phyloP scores from a whole-genome alignment of 2,888 invertebrate genomes.

The Pollenia angustigena region DNA sequence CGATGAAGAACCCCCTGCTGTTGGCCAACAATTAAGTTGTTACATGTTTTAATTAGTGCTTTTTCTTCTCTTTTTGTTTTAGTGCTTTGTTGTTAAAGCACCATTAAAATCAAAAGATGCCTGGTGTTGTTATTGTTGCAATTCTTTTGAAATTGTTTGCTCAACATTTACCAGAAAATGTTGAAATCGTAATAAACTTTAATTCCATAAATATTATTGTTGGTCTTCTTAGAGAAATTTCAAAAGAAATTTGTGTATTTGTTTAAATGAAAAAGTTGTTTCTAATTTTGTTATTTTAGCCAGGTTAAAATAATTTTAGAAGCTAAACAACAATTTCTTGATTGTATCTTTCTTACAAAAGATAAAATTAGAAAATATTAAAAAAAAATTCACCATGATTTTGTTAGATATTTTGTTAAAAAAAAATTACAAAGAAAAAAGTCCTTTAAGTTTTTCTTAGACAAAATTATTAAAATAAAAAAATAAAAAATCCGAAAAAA shows the following conservation, averaged over 20 bases:
- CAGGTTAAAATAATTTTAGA: slow-evolving; percentile 47
- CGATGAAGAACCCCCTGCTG: slow-evolving; percentile 63
- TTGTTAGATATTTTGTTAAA: too few relatives aligned
- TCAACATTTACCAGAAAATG: slow-evolving; percentile 73
- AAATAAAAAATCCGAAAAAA: too few relatives aligned
- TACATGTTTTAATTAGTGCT: slow-evolving; percentile 69
- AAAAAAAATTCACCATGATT: too few relatives aligned
- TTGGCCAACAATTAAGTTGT: slow-evolving; percentile 70
- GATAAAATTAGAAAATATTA: neutral
- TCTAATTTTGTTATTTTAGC: slow-evolving; percentile 68
- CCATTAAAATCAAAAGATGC: slow-evolving; percentile 37
- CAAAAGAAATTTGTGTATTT: slow-evolving; percentile 58
- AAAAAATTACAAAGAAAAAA: too few relatives aligned
- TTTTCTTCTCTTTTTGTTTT: slow-evolving; percentile 34
- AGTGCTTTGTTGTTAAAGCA: slow-evolving; percentile 34
- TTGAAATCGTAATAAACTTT: slow-evolving; percentile 49
- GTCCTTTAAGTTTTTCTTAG: too few relatives aligned
- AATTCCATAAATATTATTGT: slow-evolving; percentile 59
- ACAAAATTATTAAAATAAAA: too few relatives aligned
- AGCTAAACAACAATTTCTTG: slow-evolving; percentile 19
- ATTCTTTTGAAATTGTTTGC: slow-evolving; percentile 78
- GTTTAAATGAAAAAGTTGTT: too few relatives aligned
- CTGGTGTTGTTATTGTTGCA: slow-evolving; percentile 57
- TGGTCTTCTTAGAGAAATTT: slow-evolving; percentile 74
- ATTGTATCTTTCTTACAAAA: slow-evolving; percentile 30